These are phyloP conservation scores for Hylaeus volcanicus DNA, from an alignment of 1,140 invertebrate species.

Conservation along the genomic window DNA sequence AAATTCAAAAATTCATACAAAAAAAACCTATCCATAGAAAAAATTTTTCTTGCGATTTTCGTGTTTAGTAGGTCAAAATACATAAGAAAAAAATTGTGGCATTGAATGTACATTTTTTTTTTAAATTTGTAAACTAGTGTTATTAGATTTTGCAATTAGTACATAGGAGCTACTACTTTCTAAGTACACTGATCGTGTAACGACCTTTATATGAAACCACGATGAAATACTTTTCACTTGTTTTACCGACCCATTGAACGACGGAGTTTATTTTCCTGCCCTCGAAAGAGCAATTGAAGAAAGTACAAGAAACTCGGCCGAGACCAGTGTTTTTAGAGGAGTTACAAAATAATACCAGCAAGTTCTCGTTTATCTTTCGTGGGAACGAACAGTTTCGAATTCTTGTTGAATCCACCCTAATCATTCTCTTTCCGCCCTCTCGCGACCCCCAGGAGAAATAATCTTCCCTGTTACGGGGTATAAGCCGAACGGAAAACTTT, in stretches of 20 bases:
- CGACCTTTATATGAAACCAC: too few relatives aligned
- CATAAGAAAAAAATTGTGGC: too few relatives aligned
- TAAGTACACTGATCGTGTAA: too few relatives aligned
- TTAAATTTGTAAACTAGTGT: too few relatives aligned
- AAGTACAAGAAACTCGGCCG: not conserved
- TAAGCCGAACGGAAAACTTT: not conserved
- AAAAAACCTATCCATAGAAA: too few relatives aligned
- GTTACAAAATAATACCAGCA: not conserved
- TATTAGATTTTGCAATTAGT: too few relatives aligned
- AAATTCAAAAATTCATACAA: too few relatives aligned
- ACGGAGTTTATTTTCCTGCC: not conserved
- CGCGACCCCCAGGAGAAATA: not conserved
- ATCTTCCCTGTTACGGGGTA: not conserved
- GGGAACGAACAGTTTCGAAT: conserved; percentile 4
- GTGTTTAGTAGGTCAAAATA: too few relatives aligned
- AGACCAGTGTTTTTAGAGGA: not conserved
- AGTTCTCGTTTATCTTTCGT: conserved; percentile 33
- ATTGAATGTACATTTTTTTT: too few relatives aligned
- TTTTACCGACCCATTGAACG: not conserved
- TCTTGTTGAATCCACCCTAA: conserved; percentile 1
- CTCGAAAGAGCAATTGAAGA: not conserved
- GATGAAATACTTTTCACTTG: not conserved
- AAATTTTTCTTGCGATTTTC: too few relatives aligned
- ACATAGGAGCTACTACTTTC: too few relatives aligned
- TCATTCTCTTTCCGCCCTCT: not conserved